phyloP scores from a whole-genome alignment of 1,140 invertebrate species.

The Brachystomella parvula region DNA sequence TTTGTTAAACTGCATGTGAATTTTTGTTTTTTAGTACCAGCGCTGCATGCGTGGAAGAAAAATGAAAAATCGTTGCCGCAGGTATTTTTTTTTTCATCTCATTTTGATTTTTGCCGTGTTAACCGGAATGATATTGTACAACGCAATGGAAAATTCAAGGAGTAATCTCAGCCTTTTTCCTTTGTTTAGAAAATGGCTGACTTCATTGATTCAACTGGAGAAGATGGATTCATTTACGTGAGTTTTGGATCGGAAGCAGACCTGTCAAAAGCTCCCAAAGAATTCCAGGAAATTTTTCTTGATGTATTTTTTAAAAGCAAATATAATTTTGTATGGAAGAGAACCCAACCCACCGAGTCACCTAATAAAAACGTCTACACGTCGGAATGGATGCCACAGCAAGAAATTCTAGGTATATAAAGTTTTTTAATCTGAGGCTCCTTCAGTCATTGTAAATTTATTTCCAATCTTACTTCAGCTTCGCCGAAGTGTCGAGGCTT shows the following conservation, averaged over 20 bases:
- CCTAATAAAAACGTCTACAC: constrained; percentile 57
- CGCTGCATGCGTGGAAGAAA: not conserved
- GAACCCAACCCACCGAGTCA: constrained; percentile 57
- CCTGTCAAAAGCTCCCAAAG: constrained; percentile 42
- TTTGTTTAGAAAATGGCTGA: constrained; percentile 15
- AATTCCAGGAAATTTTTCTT: constrained; percentile 45
- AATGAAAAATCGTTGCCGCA: not conserved
- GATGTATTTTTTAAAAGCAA: constrained; percentile 46
- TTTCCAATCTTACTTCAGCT: not conserved
- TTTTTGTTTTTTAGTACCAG: not conserved
- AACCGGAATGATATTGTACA: too few species aligned
- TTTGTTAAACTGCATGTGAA: constrained; percentile 31
- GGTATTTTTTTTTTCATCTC: not conserved
- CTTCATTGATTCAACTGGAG: constrained; percentile 17
- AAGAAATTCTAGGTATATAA: constrained; percentile 55
- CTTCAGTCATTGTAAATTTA: not conserved
- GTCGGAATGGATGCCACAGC: constrained; percentile 68
- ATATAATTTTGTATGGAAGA: constrained; percentile 67
- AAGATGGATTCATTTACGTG: constrained; percentile 52
- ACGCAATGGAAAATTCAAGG: too few species aligned
- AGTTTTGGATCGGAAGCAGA: constrained; percentile 48
- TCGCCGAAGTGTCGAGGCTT: constrained; percentile 25
- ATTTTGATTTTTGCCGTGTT: too few species aligned
- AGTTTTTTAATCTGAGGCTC: not conserved
- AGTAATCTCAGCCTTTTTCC: too few species aligned